These are phyloP conservation scores for Narcine bancroftii DNA, from an alignment of 2,113 vertebrate species.

Conservation along the genomic window DNA sequence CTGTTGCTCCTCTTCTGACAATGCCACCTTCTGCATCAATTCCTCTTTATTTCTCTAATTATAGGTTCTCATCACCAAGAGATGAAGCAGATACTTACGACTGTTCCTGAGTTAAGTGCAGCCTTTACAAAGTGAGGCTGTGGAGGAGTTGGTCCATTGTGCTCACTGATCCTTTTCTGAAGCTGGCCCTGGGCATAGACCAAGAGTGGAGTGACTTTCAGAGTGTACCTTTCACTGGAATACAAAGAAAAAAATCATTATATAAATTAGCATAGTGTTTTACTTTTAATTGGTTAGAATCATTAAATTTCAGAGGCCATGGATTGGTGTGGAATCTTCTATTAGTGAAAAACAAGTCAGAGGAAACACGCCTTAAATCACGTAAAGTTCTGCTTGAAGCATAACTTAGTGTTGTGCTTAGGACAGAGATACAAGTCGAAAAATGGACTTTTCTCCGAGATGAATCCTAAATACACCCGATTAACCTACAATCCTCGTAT, in stretches of 20 bases:
- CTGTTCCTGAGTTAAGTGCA: conserved; percentile 46
- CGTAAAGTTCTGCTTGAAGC: not conserved
- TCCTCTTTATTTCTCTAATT: no score
- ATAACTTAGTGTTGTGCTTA: not conserved
- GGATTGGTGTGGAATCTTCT: not conserved
- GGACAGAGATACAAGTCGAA: not conserved
- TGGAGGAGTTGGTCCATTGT: conserved; percentile 48
- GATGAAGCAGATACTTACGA: conserved; percentile 54
- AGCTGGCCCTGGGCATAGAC: conserved; percentile 77
- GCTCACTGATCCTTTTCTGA: conserved; percentile 56
- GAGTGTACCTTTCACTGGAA: conserved; percentile 71
- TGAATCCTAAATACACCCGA: no score
- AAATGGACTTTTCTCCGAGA: not conserved
- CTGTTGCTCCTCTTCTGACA: no score
- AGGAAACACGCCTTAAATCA: not conserved
- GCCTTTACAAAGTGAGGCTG: conserved; percentile 59
- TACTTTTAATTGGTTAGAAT: not conserved
- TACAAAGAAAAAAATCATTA: not conserved
- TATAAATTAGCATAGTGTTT: not conserved
- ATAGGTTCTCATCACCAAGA: not conserved
- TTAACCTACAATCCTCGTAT: no score
- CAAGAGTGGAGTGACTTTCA: conserved; percentile 69
- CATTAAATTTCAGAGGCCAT: not conserved
- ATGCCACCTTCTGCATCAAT: no score
- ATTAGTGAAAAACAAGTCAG: not conserved